These are phyloP conservation scores for Pristionchus japonicus DNA, from an alignment of 2,888 invertebrate genomes.

Conservation along the genomic window DNA sequence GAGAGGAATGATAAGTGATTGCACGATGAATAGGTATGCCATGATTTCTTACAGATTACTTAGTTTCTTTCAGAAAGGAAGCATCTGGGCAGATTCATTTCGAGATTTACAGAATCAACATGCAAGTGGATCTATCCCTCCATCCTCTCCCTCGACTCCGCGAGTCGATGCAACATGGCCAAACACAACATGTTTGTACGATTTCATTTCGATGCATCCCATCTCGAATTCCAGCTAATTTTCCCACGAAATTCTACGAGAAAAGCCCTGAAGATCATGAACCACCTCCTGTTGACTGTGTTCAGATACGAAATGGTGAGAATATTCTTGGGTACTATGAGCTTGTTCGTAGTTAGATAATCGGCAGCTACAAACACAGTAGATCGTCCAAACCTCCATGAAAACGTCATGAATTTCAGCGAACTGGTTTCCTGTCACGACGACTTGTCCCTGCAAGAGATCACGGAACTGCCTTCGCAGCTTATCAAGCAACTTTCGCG, in stretches of 20 bases:
- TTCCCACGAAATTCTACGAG: not conserved
- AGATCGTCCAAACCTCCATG: too few species aligned
- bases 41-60: not conserved
- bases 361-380: too few species aligned
- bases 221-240: not conserved
- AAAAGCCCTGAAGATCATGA: not conserved
- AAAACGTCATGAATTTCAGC: not conserved
- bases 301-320: not conserved
- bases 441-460: not conserved
- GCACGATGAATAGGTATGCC: not conserved
- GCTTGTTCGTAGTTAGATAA: too few species aligned
- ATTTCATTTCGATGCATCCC: not conserved
- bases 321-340: not conserved
- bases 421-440: not conserved
- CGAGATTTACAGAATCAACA: not conserved
- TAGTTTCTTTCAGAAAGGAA: not conserved
- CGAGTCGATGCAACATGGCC: not conserved
- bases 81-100: not conserved
- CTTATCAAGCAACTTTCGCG: not conserved
- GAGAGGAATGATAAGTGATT: not conserved
- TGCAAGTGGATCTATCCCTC: not conserved
- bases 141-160: not conserved
- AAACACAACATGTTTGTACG: not conserved
- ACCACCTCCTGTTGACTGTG: not conserved
- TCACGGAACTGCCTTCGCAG: not conserved